Conservation (phyloP, 1,140 invertebrate species). For the Dysdera silvatica region DNA sequence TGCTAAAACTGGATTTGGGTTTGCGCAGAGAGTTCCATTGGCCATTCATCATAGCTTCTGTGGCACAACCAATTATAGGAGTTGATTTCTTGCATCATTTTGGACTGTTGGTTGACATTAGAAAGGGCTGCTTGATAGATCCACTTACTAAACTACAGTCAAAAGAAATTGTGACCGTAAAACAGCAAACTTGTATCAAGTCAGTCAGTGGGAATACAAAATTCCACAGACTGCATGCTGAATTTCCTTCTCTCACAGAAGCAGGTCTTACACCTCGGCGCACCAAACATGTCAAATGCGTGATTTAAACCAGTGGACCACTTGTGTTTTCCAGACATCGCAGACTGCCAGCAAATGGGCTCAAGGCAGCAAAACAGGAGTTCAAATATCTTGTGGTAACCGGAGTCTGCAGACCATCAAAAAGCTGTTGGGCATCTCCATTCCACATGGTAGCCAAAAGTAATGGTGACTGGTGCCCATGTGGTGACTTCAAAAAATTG, state of each 20-base stretch:
- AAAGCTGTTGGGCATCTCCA: conserved; percentile 29
- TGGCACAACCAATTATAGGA: conserved; percentile 23
- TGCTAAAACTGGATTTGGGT: conserved; percentile 15
- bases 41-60: conserved; percentile 18
- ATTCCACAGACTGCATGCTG: not conserved
- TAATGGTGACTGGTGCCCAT: conserved; percentile 10
- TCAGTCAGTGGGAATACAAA: not conserved
- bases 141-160: not conserved
- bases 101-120: conserved; percentile 2
- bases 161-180: not conserved
- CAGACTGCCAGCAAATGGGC: not conserved
- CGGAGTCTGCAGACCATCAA: conserved; percentile 28
- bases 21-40: not conserved
- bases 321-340: conserved; percentile 1
- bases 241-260: conserved; percentile 10
- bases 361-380: not conserved
- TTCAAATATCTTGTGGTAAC: conserved; percentile 19
- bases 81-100: conserved; percentile 22
- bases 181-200: not conserved
- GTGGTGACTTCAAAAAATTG: conserved; percentile 18
- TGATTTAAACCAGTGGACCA: conserved; percentile 2
- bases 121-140: not conserved
- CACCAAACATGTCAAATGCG: not conserved
- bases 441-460: conserved; percentile 34
- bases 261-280: not conserved